Conservation (phyloP, 2,888 invertebrate species). For the Calameuta pallipes region DNA sequence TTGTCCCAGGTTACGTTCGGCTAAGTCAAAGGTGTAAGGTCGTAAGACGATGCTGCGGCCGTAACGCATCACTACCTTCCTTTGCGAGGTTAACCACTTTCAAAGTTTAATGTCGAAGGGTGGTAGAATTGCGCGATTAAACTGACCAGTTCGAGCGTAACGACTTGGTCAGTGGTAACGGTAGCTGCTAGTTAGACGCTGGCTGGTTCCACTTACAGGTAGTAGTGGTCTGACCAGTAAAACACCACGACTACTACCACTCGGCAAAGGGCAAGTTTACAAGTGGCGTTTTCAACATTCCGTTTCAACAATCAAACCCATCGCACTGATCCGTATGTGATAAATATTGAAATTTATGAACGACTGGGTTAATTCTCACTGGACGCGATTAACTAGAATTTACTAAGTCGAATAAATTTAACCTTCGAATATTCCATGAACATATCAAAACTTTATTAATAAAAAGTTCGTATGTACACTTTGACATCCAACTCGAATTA, state of each 20-base stretch:
- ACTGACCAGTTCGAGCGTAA: conserved; percentile 9
- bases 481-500: no score
- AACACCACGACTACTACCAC: background rate
- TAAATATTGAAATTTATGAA: no score
- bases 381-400: background rate
- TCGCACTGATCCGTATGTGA: background rate
- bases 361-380: background rate
- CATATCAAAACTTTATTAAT: background rate
- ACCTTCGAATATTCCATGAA: background rate
- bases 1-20: background rate
- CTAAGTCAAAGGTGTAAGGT: conserved; percentile 1
- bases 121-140: conserved; percentile 24
- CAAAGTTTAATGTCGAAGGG: conserved; percentile 23
- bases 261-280: background rate
- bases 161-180: background rate
- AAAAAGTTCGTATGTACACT: no score
- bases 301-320: background rate
- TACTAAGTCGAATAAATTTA: background rate
- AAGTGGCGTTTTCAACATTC: background rate
- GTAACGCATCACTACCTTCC: conserved; percentile 3
- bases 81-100: conserved; percentile 26
- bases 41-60: background rate
- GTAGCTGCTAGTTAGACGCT: background rate
- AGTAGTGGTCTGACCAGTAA: background rate
- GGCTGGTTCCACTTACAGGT: background rate